phyloP scores from a whole-genome alignment of 2,888 invertebrate species.

The Terebella lapidaria region DNA sequence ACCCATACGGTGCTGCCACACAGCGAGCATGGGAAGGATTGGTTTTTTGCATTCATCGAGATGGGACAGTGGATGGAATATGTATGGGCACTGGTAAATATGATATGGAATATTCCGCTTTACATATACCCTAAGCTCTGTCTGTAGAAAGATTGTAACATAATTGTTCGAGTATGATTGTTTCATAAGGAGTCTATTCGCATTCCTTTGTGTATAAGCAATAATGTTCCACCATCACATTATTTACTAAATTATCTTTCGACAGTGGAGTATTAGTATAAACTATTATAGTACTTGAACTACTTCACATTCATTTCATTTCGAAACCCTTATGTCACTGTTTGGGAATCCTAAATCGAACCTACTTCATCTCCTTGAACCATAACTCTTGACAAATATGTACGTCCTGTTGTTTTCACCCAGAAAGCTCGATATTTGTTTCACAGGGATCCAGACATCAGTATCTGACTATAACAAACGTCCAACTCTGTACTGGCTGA shows the following conservation, averaged over 20 bases:
- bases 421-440: no score
- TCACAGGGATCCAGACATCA: constrained; percentile 3
- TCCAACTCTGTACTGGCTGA: not conserved
- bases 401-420: no score
- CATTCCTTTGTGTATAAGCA: no score
- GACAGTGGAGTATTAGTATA: no score
- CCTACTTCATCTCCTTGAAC: no score
- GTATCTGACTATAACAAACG: not conserved
- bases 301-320: not conserved
- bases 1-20: not conserved
- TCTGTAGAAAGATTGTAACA: not conserved
- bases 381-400: no score
- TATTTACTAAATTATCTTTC: no score
- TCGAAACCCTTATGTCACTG: no score
- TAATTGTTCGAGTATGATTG: not conserved
- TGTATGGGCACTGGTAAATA: constrained; percentile 9
- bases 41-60: not conserved
- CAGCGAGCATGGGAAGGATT: constrained; percentile 3
- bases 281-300: not conserved
- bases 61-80: constrained; percentile 7
- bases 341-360: not conserved
- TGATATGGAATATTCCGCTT: no score
- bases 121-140: no score
- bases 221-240: no score
- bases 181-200: not conserved